Evolutionary conservation across 2,888 invertebrate species (phyloP).

Genomic region (Dolomedes plantarius): DNA sequence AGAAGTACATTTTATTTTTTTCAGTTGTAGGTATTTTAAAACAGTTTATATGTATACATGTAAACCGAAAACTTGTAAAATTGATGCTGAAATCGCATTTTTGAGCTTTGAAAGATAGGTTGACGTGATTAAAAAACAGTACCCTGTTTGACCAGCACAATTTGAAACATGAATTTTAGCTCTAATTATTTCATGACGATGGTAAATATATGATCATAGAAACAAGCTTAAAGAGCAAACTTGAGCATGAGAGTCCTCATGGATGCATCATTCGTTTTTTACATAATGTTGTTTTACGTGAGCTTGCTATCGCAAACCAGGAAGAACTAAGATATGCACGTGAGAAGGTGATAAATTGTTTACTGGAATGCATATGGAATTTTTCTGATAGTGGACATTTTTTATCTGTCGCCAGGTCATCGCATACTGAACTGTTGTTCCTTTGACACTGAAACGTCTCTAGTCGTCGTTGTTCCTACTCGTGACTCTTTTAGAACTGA

Average conservation of each 20-base stretch:
- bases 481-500: neutral
- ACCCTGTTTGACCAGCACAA: no score
- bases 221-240: no score
- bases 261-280: neutral
- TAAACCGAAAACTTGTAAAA: no score
- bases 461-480: neutral
- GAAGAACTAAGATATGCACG: neutral
- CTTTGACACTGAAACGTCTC: constrained; percentile 1
- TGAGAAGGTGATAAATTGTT: constrained; percentile 4
- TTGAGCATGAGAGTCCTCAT: neutral
- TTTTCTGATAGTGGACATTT: neutral
- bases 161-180: no score
- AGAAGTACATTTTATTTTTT: no score
- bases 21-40: no score
- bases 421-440: constrained; percentile 6
- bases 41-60: no score
- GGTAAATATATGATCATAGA: no score
- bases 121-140: no score
- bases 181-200: no score
- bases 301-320: neutral
- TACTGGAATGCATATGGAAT: neutral
- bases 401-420: neutral
- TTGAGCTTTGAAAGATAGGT: no score
- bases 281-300: neutral
- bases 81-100: no score